Conservation (phyloP, 1,140 invertebrate genomes). For the Procambarus clarkii region DNA sequence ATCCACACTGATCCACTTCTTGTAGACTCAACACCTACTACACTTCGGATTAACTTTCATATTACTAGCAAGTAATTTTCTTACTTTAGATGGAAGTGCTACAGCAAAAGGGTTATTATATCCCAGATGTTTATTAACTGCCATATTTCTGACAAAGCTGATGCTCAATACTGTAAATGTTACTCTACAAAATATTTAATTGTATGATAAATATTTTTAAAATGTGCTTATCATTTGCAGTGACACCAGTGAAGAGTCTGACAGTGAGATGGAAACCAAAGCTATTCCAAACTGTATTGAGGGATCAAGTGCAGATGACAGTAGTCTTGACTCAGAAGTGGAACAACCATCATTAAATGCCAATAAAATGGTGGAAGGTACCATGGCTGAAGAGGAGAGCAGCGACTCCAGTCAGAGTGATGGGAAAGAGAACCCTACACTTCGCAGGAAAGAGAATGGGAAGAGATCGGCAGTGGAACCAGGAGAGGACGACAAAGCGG, state of each 20-base stretch:
- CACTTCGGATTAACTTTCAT: no score
- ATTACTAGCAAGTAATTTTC: no score
- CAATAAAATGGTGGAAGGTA: slow-evolving; percentile 20
- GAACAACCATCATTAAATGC: slow-evolving; percentile 10
- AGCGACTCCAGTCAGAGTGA: slow-evolving; percentile 71
- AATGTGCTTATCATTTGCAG: background rate
- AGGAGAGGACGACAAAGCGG: slow-evolving; percentile 31
- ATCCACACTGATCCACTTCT: no score
- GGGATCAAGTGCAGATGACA: slow-evolving; percentile 60
- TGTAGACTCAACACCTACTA: no score
- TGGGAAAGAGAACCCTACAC: slow-evolving; percentile 47
- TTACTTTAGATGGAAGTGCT: no score
- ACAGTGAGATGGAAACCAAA: slow-evolving; percentile 46
- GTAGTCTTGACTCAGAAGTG: slow-evolving; percentile 57
- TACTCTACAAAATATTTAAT: no score
- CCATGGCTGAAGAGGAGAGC: slow-evolving; percentile 71
- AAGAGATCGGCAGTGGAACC: slow-evolving; percentile 16
- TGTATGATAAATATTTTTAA: no score
- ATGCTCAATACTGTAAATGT: no score
- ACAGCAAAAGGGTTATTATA: no score
- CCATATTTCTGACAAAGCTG: no score
- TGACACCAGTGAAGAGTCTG: slow-evolving; percentile 64
- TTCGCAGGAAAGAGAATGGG: slow-evolving; percentile 38
- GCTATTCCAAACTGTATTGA: slow-evolving; percentile 15
- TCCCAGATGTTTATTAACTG: no score